These are phyloP conservation scores for Cryptosula pallasiana DNA, from an alignment of 2,888 invertebrate species.

Conservation along the genomic window DNA sequence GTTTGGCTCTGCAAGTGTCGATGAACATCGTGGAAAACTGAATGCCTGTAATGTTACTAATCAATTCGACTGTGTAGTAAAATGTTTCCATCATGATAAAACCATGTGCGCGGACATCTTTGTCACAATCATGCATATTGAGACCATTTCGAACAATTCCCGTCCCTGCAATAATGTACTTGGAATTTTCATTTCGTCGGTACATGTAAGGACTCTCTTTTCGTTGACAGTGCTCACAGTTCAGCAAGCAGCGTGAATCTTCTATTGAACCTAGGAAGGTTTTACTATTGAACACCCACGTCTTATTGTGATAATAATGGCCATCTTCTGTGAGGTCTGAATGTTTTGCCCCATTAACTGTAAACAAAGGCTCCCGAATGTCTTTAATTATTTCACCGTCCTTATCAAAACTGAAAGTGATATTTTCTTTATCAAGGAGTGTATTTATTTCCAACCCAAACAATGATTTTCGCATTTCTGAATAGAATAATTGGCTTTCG, in stretches of 20 bases:
- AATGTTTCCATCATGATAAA: slow-evolving; percentile 27
- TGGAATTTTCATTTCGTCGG: background rate
- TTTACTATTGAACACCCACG: background rate
- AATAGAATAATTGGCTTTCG: background rate
- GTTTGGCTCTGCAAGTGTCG: background rate
- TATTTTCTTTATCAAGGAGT: background rate
- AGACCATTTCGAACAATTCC: background rate
- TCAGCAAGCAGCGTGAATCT: background rate
- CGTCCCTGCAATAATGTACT: background rate
- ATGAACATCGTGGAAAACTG: background rate
- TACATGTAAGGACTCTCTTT: background rate
- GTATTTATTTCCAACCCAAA: background rate
- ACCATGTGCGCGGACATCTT: background rate
- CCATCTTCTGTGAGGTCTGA: background rate
- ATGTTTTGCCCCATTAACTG: background rate
- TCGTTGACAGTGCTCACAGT: background rate
- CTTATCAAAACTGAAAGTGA: background rate
- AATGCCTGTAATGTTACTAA: slow-evolving; percentile 24
- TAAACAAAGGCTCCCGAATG: background rate
- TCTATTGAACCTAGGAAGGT: background rate
- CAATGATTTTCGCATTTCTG: background rate
- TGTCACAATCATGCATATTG: background rate
- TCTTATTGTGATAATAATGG: background rate
- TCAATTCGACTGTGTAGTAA: slow-evolving; percentile 27
- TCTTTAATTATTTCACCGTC: background rate